Evolutionary conservation across 2,113 vertebrate species (phyloP).

Genomic region (Eulemur macaco): DNA sequence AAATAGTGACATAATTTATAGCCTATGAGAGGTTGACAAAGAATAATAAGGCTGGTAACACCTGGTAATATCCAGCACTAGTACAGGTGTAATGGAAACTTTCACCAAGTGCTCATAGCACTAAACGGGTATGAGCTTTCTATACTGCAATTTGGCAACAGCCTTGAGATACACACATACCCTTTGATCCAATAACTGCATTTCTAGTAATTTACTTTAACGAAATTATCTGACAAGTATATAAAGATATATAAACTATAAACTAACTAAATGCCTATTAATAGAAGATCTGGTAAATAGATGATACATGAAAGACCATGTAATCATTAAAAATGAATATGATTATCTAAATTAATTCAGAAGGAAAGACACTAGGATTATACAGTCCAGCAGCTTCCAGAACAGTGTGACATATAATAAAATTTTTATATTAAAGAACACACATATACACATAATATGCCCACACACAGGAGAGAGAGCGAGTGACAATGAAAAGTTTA

Average conservation of each 20-base stretch:
- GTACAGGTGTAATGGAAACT: background rate
- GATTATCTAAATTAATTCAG: background rate
- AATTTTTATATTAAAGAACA: background rate
- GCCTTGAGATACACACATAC: background rate
- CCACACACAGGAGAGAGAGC: background rate
- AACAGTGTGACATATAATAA: background rate
- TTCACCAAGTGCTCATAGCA: background rate
- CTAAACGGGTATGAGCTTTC: background rate
- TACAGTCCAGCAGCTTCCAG: background rate
- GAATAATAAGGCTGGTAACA: background rate
- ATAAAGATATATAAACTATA: background rate
- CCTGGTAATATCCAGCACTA: background rate
- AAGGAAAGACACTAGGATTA: background rate
- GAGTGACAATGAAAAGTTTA: background rate
- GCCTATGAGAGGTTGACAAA: background rate
- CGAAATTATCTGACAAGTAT: conserved; percentile 18
- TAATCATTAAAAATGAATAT: conserved; percentile 4
- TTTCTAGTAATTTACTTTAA: background rate
- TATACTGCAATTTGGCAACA: background rate
- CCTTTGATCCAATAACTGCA: background rate
- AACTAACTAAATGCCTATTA: conserved; percentile 6
- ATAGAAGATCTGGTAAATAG: conserved; percentile 1
- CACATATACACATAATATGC: background rate
- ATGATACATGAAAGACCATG: background rate
- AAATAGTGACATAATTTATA: background rate